phyloP scores from a whole-genome alignment of 2,113 vertebrate species.

The Tichodroma muraria region DNA sequence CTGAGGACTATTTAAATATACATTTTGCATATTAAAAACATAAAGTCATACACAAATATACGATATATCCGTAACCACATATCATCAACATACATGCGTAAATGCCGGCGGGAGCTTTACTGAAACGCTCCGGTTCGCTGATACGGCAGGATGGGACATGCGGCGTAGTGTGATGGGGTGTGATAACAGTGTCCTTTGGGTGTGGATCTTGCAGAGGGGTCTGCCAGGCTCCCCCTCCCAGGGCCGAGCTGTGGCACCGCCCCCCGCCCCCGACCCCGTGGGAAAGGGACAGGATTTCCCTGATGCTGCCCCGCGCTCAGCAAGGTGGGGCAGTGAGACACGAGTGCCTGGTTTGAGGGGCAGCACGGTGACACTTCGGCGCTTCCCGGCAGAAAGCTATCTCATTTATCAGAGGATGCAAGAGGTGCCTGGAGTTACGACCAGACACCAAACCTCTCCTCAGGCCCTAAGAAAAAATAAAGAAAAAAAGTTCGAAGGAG shows the following conservation, averaged over 20 bases:
- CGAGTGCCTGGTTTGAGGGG: not conserved
- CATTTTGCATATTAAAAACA: not conserved
- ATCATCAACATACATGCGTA: not conserved
- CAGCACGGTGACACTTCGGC: not conserved
- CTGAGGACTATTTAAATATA: not conserved
- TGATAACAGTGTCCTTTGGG: not conserved
- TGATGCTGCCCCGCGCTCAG: not conserved
- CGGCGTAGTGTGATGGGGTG: accelerated
- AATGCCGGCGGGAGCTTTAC: not conserved
- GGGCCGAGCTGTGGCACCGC: not conserved
- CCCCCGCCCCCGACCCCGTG: accelerated
- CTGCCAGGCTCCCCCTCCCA: too few species aligned
- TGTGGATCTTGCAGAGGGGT: accelerated
- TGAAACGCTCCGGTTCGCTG: not conserved
- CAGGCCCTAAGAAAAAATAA: not conserved
- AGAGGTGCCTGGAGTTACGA: not conserved
- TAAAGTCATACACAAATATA: not conserved
- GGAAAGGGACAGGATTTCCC: not conserved
- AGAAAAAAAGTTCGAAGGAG: not conserved
- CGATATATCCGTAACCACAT: not conserved
- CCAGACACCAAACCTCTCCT: accelerated
- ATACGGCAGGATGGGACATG: not conserved
- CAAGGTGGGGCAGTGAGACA: too few species aligned
- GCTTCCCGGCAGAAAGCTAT: not conserved
- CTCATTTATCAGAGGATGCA: not conserved